Percentiles rank a stretch among this genome's conserved stretches.
These are phyloP conservation scores for Pseudochromis fuscus DNA, from an alignment of 2,797 vertebrate genomes.

Conservation along the genomic window DNA sequence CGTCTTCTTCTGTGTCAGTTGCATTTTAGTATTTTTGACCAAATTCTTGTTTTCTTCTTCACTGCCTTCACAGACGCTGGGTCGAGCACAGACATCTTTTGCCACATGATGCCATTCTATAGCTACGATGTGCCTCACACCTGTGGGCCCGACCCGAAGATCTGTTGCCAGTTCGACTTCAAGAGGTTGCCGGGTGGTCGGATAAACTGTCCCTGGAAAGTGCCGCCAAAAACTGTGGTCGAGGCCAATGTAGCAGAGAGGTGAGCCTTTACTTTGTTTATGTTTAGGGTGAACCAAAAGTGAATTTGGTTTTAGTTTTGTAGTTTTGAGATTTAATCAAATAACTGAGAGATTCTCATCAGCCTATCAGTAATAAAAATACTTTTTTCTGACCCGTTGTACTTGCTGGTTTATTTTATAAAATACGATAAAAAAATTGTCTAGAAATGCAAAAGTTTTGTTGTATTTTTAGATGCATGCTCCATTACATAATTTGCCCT, in stretches of 20 bases:
- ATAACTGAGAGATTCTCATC: background rate
- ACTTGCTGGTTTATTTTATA: background rate
- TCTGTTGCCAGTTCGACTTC: slow-evolving; percentile 99
- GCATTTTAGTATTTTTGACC: background rate
- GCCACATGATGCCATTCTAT: slow-evolving; percentile 99
- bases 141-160: slow-evolving; percentile 97
- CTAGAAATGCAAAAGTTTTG: background rate
- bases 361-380: background rate
- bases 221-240: slow-evolving; percentile 91
- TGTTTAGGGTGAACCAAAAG: too few species aligned
- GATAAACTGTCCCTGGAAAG: slow-evolving; percentile 98
- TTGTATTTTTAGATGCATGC: too few species aligned
- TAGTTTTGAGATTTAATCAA: background rate
- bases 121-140: slow-evolving; percentile 98
- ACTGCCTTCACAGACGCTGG: slow-evolving; percentile 83
- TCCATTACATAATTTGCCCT: background rate
- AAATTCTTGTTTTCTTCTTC: background rate
- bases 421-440: background rate
- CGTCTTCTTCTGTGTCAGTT: background rate
- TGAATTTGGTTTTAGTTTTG: too few species aligned
- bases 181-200: slow-evolving; percentile 95
- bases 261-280: slow-evolving; percentile 64
- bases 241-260: slow-evolving; percentile 93
- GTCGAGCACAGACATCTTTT: slow-evolving; percentile 93
- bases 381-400: background rate